Conservation (phyloP, 2,797 vertebrate genomes). For the Labroides dimidiatus region DNA sequence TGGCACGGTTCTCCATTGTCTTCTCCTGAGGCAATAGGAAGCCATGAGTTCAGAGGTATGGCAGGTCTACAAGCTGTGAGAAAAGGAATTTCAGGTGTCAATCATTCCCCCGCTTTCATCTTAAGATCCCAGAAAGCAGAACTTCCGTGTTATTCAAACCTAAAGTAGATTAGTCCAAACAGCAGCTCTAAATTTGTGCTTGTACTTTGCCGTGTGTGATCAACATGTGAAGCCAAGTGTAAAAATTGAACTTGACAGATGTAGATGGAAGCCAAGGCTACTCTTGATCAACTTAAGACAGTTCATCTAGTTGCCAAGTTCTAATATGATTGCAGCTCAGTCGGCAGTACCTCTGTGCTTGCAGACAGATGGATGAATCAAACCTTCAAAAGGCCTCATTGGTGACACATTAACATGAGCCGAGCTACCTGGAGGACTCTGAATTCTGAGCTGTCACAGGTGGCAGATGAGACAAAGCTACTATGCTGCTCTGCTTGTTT, state of each 20-base stretch:
- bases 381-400: slow-evolving; percentile 71
- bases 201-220: slow-evolving; percentile 67
- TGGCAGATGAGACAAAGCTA: slow-evolving; percentile 74
- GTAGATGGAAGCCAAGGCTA: slow-evolving; percentile 63
- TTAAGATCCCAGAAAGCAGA: slow-evolving; percentile 59
- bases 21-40: slow-evolving; percentile 48
- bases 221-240: slow-evolving; percentile 67
- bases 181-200: slow-evolving; percentile 52
- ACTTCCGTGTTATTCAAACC: slow-evolving; percentile 58
- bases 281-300: slow-evolving; percentile 72
- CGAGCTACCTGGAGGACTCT: slow-evolving; percentile 64
- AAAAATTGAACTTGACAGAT: slow-evolving; percentile 74
- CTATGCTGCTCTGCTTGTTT: slow-evolving; percentile 77
- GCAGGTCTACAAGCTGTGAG: slow-evolving; percentile 52
- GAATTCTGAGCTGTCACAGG: slow-evolving; percentile 72
- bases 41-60: slow-evolving; percentile 43
- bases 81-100: slow-evolving; percentile 62
- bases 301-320: slow-evolving; percentile 61
- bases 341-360: slow-evolving; percentile 42
- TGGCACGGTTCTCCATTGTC: slow-evolving; percentile 46
- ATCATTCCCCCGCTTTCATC: slow-evolving; percentile 62
- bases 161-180: slow-evolving; percentile 59
- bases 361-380: slow-evolving; percentile 68
- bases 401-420: slow-evolving; percentile 75
- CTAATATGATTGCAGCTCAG: slow-evolving; percentile 64